These are phyloP conservation scores for Danio kyathit DNA, from an alignment of 2,797 vertebrate genomes.

Conservation along the genomic window DNA sequence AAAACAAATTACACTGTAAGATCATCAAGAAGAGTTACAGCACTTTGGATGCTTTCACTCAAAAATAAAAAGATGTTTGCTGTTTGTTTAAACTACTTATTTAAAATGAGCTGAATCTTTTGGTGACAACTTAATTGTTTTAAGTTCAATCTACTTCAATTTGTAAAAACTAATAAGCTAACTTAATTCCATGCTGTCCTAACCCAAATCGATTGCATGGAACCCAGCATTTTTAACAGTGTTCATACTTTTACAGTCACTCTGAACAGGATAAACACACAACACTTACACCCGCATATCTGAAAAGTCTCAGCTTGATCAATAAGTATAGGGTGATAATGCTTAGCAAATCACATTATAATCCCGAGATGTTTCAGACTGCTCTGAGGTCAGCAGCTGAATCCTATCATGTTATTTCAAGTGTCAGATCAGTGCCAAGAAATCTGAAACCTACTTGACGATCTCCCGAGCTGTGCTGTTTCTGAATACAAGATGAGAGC, in stretches of 20 bases:
- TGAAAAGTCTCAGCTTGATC: neutral
- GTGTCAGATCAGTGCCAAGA: conserved; percentile 50
- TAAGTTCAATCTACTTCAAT: no score
- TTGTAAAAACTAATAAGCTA: no score
- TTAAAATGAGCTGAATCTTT: no score
- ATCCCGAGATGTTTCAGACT: conserved; percentile 46
- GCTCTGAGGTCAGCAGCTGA: conserved; percentile 54
- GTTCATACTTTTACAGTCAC: neutral
- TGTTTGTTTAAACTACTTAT: no score
- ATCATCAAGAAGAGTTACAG: neutral
- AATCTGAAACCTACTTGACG: conserved; percentile 44
- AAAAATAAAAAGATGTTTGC: no score
- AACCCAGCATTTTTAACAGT: no score
- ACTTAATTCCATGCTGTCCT: no score
- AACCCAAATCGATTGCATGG: no score
- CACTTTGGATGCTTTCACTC: neutral
- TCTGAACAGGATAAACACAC: neutral
- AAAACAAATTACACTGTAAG: neutral
- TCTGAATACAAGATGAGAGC: conserved; percentile 50
- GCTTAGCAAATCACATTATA: conserved; percentile 14
- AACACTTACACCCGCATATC: neutral
- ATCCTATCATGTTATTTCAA: conserved; percentile 60
- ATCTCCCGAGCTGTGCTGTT: conserved; percentile 26
- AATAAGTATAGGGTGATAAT: neutral
- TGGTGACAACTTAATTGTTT: no score